These are phyloP conservation scores for Limnephilus rhombicus DNA, from an alignment of 2,888 invertebrate genomes.

Conservation along the genomic window DNA sequence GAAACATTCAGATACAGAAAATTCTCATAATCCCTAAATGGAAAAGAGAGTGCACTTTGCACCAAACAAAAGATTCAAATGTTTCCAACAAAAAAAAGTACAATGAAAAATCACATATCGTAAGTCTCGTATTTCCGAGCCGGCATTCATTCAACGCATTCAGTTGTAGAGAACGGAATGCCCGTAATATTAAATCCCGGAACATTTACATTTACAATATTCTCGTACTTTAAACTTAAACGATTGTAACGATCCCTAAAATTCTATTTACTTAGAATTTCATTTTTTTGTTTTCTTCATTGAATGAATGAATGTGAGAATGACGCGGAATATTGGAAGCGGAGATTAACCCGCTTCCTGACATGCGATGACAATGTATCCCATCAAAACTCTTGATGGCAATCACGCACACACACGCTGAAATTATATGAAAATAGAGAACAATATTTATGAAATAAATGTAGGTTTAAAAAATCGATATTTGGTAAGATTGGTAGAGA, in stretches of 20 bases:
- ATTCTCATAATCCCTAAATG: not conserved
- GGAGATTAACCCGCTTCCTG: too few species aligned
- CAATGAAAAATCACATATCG: not conserved
- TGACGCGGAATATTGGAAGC: too few species aligned
- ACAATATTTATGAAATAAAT: too few species aligned
- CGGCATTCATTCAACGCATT: not conserved
- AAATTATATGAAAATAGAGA: too few species aligned
- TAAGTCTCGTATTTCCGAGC: not conserved
- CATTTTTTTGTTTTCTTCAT: too few species aligned
- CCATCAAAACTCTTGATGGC: too few species aligned
- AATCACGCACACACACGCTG: too few species aligned
- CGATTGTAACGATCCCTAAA: not conserved
- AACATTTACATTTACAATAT: not conserved
- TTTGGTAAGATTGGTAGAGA: too few species aligned
- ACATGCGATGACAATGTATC: too few species aligned
- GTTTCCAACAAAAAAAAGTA: not conserved
- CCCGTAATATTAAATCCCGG: not conserved
- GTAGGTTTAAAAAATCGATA: too few species aligned
- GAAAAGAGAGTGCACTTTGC: not conserved
- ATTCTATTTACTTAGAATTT: not conserved
- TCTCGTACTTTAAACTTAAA: not conserved
- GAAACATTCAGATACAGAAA: not conserved
- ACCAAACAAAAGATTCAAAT: not conserved
- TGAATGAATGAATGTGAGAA: too few species aligned
- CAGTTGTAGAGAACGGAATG: not conserved